Conservation (phyloP, 2,888 invertebrate genomes). For the Napeogenes sylphis region DNA sequence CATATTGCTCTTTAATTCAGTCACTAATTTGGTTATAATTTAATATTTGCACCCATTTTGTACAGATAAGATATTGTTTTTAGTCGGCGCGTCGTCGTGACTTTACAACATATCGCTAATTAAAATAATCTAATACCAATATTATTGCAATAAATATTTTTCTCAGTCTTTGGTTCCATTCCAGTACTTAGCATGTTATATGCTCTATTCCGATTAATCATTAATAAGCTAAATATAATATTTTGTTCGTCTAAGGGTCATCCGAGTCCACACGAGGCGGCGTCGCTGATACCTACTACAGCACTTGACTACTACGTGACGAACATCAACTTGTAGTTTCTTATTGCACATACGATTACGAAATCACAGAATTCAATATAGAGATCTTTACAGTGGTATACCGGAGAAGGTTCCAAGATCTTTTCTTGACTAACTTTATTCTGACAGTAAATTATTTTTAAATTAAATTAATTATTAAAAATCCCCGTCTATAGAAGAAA, state of each 20-base stretch:
- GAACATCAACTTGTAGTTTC: conserved; percentile 27
- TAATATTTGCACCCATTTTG: conserved; percentile 6
- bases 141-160: conserved; percentile 62
- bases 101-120: conserved; percentile 34
- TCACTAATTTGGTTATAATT: conserved; percentile 9
- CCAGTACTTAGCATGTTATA: conserved; percentile 58
- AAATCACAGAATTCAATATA: conserved; percentile 63
- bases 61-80: conserved; percentile 3
- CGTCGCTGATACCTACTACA: conserved; percentile 11
- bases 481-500: no score
- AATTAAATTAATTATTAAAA: no score
- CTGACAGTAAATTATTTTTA: no score
- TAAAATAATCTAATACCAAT: conserved; percentile 63
- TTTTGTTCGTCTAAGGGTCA: conserved; percentile 45
- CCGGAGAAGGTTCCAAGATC: neutral
- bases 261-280: conserved; percentile 4
- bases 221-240: conserved; percentile 39
- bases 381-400: conserved; percentile 45
- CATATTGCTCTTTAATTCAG: conserved; percentile 35
- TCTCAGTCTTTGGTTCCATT: conserved; percentile 71
- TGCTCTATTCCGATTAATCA: conserved; percentile 46
- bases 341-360: conserved; percentile 64
- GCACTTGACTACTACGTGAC: conserved; percentile 8
- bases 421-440: neutral
- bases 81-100: conserved; percentile 9